Conservation (phyloP, 1,140 invertebrate genomes). For the Cyrtorhinus lividipennis region DNA sequence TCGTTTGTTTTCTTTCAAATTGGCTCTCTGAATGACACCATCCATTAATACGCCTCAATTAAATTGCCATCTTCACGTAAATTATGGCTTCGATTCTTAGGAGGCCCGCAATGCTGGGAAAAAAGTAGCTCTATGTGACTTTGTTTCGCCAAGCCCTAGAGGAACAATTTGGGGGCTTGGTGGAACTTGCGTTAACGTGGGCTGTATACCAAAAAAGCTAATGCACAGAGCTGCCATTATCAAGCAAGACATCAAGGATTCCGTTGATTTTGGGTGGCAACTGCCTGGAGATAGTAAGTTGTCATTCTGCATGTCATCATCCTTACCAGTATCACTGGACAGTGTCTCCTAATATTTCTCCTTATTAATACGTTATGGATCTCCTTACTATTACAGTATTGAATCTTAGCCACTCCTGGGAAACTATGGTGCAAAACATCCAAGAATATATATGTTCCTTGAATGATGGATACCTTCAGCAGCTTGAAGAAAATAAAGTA, state of each 20-base stretch:
- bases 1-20: too few relatives aligned
- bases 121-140: constrained; percentile 48
- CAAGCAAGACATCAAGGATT: constrained; percentile 30
- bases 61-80: not conserved
- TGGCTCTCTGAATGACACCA: too few relatives aligned
- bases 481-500: constrained; percentile 40
- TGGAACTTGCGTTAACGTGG: constrained; percentile 54
- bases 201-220: constrained; percentile 53
- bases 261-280: constrained; percentile 38
- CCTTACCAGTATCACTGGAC: constrained; percentile 31
- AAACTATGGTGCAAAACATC: constrained; percentile 36
- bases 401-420: constrained; percentile 31
- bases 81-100: constrained; percentile 26
- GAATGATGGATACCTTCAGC: constrained; percentile 44
- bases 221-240: constrained; percentile 39
- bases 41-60: too few relatives aligned
- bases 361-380: too few relatives aligned
- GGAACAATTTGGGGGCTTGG: constrained; percentile 41
- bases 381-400: too few relatives aligned
- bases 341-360: too few relatives aligned
- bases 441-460: constrained; percentile 44
- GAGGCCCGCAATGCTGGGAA: constrained; percentile 35
- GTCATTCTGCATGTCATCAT: too few relatives aligned
- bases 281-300: constrained; percentile 1
- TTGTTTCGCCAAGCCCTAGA: constrained; percentile 39